These are phyloP conservation scores for Sinocyclocheilus maitianheensis DNA, from an alignment of 2,113 vertebrate species.

Conservation along the genomic window DNA sequence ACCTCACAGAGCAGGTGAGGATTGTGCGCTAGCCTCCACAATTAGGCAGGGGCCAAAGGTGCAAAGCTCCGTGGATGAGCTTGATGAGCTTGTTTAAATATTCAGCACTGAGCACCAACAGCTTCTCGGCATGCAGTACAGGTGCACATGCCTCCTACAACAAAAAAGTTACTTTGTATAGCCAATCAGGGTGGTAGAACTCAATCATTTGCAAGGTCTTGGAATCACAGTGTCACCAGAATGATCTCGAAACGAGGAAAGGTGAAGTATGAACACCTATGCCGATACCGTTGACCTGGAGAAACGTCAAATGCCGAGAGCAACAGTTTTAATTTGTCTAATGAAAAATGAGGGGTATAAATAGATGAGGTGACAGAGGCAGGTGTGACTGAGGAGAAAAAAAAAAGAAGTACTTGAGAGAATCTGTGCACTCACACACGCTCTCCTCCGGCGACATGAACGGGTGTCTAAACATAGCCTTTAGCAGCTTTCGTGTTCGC, in stretches of 20 bases:
- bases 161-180: conserved; percentile 51
- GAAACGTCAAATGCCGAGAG: background rate
- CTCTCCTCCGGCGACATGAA: background rate
- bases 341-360: conserved; percentile 29
- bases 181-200: conserved; percentile 36
- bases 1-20: conserved; percentile 47
- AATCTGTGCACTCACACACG: background rate
- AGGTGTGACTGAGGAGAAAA: conserved; percentile 10
- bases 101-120: conserved; percentile 47
- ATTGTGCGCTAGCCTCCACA: conserved; percentile 41
- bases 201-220: conserved; percentile 50
- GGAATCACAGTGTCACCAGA: conserved; percentile 40
- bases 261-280: background rate
- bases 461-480: conserved; percentile 20
- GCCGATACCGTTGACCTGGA: background rate
- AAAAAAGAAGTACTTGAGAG: background rate
- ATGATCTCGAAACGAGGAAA: conserved; percentile 36
- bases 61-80: conserved; percentile 39
- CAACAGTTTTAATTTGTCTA: conserved; percentile 22
- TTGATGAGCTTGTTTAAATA: conserved; percentile 57
- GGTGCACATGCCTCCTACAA: conserved; percentile 47
- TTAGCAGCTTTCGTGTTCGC: background rate
- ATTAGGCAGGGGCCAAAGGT: conserved; percentile 60
- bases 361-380: conserved; percentile 16
- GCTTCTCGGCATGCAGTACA: conserved; percentile 54